Evolutionary conservation across 2,888 invertebrate species (phyloP).

Genomic region (Morpho helenor): DNA sequence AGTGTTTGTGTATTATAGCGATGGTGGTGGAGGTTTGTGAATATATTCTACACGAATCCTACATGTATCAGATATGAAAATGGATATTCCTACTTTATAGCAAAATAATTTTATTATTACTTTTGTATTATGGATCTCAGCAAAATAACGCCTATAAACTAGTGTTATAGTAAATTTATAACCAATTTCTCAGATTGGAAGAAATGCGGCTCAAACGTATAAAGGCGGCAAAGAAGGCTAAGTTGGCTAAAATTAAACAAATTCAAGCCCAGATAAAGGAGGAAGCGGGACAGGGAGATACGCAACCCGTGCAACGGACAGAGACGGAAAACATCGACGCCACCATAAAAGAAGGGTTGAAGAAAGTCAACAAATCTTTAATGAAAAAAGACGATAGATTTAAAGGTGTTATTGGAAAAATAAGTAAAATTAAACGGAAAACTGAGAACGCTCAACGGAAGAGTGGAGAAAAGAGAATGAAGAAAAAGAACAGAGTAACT

Average conservation of each 20-base stretch:
- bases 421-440: slow-evolving; percentile 65
- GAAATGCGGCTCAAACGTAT: slow-evolving; percentile 66
- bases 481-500: no score
- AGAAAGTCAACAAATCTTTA: slow-evolving; percentile 60
- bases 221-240: slow-evolving; percentile 64
- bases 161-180: no score
- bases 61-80: no score
- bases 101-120: no score
- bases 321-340: slow-evolving; percentile 49
- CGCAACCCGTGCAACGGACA: slow-evolving; percentile 35
- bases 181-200: slow-evolving; percentile 46
- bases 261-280: slow-evolving; percentile 52
- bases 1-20: no score
- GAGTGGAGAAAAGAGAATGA: slow-evolving; percentile 5
- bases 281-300: slow-evolving; percentile 29
- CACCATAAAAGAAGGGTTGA: slow-evolving; percentile 54
- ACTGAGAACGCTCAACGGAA: slow-evolving; percentile 48
- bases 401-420: slow-evolving; percentile 68
- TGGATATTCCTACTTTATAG: no score
- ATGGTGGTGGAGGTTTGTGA: no score
- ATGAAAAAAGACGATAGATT: slow-evolving; percentile 73
- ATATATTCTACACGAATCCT: background rate
- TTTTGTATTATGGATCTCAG: no score
- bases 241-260: slow-evolving; percentile 59
- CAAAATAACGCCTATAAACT: no score